These are phyloP conservation scores for Holothuria scabra DNA, from an alignment of 53 echinoderm and acorn worm genomes.

Conservation along the genomic window DNA sequence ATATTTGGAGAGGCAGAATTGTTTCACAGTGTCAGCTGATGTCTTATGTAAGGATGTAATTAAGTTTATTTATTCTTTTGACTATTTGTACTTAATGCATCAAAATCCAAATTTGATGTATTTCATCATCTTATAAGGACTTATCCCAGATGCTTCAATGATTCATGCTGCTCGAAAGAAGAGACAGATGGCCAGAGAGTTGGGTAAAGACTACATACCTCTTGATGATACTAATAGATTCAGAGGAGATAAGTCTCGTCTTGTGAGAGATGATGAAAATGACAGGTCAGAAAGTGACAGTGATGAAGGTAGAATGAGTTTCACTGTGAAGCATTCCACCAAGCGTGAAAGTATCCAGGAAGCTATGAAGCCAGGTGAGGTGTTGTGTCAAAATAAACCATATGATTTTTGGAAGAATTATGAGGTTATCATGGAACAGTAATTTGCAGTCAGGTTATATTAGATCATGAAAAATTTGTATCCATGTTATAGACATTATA, in stretches of 20 bases:
- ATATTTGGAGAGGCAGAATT: too few relatives aligned
- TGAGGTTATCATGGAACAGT: too few relatives aligned
- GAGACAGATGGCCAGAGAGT: constrained; percentile 81
- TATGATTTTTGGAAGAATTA: too few relatives aligned
- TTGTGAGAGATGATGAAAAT: constrained; percentile 95
- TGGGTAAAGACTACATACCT: constrained; percentile 80
- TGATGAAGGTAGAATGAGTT: constrained; percentile 85
- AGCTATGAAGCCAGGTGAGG: constrained; percentile 78
- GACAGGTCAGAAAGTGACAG: constrained; percentile 85
- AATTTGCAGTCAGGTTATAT: too few relatives aligned
- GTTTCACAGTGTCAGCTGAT: too few relatives aligned
- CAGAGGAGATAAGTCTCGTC: constrained; percentile 68
- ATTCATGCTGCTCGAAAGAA: constrained; percentile 90
- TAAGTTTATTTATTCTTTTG: too few relatives aligned
- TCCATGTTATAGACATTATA: too few relatives aligned
- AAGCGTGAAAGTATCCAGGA: constrained; percentile 83
- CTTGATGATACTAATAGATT: constrained; percentile 86
- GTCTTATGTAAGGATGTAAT: too few relatives aligned
- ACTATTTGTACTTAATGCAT: too few relatives aligned
- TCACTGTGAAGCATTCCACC: constrained; percentile 78
- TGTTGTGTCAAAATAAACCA: neutral
- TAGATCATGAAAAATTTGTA: too few relatives aligned
- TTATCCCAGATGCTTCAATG: constrained; percentile 91
- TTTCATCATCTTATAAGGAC: constrained; percentile 51
- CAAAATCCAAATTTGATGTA: too few relatives aligned